A percentile compares a stretch with the other conserved stretches of the same genome.
These are phyloP conservation scores for Lycaon pictus DNA, from an alignment of 2,113 vertebrate genomes.

Conservation along the genomic window DNA sequence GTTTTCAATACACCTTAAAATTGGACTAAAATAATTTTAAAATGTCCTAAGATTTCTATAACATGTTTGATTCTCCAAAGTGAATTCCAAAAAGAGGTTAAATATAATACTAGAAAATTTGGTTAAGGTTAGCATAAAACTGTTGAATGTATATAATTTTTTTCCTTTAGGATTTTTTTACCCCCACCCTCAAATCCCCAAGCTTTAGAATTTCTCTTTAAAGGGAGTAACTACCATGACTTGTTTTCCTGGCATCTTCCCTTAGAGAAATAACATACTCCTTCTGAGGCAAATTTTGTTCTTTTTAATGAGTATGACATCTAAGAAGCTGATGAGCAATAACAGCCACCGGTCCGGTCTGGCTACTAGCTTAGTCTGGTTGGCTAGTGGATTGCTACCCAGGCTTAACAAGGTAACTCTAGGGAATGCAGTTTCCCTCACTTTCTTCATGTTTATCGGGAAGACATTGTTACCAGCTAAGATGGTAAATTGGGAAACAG, in stretches of 20 bases:
- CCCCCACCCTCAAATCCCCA: not conserved
- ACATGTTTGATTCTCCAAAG: slow-evolving; percentile 66
- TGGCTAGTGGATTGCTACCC: not conserved
- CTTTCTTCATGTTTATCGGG: not conserved
- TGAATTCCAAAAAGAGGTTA: slow-evolving; percentile 61
- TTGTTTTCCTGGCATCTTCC: slow-evolving; percentile 28
- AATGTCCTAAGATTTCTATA: not conserved
- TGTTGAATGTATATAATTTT: not conserved
- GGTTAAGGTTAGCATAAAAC: slow-evolving; percentile 46
- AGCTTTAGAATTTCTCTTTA: slow-evolving; percentile 15
- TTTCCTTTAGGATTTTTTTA: slow-evolving; percentile 18
- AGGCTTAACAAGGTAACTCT: not conserved
- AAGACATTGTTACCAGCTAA: slow-evolving; percentile 58
- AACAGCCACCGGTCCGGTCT: not conserved
- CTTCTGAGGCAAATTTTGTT: slow-evolving; percentile 39
- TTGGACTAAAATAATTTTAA: slow-evolving; percentile 60
- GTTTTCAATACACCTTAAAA: not conserved
- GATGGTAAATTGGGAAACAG: slow-evolving; percentile 41
- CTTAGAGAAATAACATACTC: slow-evolving; percentile 33
- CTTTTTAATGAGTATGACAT: not conserved
- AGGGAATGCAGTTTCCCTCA: not conserved
- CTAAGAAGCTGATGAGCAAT: slow-evolving; percentile 12
- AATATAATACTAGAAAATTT: slow-evolving; percentile 61
- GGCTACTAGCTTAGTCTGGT: not conserved
- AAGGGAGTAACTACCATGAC: not conserved